Conservation (phyloP, 1,140 invertebrate genomes). For the Littorina saxatilis region DNA sequence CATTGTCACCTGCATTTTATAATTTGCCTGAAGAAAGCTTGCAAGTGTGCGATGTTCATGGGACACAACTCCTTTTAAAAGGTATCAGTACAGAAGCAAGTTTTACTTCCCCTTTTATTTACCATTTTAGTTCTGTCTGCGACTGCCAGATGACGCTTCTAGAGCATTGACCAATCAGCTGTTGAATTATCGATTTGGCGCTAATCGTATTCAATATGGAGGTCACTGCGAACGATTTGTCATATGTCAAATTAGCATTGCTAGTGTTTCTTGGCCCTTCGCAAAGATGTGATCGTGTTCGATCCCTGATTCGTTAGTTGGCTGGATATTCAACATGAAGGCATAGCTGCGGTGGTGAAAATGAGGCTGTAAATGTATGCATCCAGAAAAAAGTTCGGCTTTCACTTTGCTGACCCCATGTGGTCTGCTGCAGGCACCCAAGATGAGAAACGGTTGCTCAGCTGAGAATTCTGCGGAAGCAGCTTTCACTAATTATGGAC, state of each 20-base stretch:
- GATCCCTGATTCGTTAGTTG: conserved; percentile 11
- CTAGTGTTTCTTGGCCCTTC: conserved; percentile 38
- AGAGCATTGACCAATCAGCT: conserved; percentile 46
- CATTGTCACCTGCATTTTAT: too few relatives aligned
- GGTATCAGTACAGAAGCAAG: background rate
- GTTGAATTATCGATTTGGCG: conserved; percentile 51
- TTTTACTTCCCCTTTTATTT: conserved; percentile 32
- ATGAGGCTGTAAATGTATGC: conserved; percentile 1
- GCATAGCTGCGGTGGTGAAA: background rate
- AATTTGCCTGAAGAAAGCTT: too few relatives aligned
- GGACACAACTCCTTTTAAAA: background rate
- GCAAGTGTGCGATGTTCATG: too few relatives aligned
- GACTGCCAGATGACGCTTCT: conserved; percentile 31
- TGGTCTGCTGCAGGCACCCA: conserved; percentile 29
- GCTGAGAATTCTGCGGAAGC: conserved; percentile 16
- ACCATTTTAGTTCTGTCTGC: conserved; percentile 40
- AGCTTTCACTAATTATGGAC: conserved; percentile 18
- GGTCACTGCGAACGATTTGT: conserved; percentile 42
- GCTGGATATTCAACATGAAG: conserved; percentile 10
- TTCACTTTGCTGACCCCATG: conserved; percentile 31
- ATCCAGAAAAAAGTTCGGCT: conserved; percentile 28
- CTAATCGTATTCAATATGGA: conserved; percentile 54
- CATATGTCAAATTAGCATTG: conserved; percentile 45
- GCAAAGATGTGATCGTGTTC: conserved; percentile 25
- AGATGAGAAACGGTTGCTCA: conserved; percentile 33